Percentiles rank a stretch among this genome's conserved stretches.
These are phyloP conservation scores for Lomographa bimaculata DNA, from an alignment of 2,888 invertebrate genomes.

Conservation along the genomic window DNA sequence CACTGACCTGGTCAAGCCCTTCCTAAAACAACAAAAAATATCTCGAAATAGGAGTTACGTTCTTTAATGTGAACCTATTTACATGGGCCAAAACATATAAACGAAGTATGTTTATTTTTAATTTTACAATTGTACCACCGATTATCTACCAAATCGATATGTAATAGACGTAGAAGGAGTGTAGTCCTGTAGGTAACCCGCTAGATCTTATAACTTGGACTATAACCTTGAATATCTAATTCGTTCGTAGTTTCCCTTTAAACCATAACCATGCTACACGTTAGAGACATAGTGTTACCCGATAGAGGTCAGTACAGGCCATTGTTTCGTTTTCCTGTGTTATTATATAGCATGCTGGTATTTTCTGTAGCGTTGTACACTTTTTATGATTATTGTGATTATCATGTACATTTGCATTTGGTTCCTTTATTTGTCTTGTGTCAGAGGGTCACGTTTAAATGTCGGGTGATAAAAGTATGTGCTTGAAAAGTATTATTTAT, in stretches of 20 bases:
- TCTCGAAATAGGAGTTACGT: no score
- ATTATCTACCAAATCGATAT: no score
- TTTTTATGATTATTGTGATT: slow-evolving; percentile 31
- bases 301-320: slow-evolving; percentile 61
- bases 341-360: slow-evolving; percentile 42
- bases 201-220: slow-evolving; percentile 36
- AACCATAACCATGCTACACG: slow-evolving; percentile 69
- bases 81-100: no score
- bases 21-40: no score
- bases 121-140: no score
- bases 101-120: no score
- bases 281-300: slow-evolving; percentile 65
- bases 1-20: no score
- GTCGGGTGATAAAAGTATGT: slow-evolving; percentile 1
- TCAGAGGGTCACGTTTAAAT: slow-evolving; percentile 15
- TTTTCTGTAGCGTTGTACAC: slow-evolving; percentile 32
- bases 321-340: slow-evolving; percentile 67
- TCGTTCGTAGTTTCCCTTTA: slow-evolving; percentile 68
- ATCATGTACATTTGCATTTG: slow-evolving; percentile 21
- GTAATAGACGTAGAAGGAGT: no score
- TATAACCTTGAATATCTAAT: slow-evolving; percentile 62
- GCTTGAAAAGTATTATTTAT: no score
- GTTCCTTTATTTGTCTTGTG: slow-evolving; percentile 23
- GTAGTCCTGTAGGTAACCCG: no score
- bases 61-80: no score